Evolutionary conservation across 2,888 invertebrate species (phyloP).

Genomic region (Calameuta filiformis): DNA sequence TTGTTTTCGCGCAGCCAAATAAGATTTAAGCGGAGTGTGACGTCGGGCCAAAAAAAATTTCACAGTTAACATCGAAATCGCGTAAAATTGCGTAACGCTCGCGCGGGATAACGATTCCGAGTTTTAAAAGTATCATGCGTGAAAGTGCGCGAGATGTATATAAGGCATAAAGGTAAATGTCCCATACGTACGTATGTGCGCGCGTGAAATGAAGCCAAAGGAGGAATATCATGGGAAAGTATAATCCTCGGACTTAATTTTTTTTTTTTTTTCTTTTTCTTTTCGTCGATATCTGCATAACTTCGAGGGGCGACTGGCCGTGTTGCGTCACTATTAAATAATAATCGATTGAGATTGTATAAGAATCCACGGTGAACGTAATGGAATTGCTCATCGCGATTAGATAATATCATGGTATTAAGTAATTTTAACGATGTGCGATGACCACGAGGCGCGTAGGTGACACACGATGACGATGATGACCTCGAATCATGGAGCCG

Average conservation of each 20-base stretch:
- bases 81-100: constrained; percentile 9
- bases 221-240: no score
- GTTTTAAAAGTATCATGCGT: constrained; percentile 10
- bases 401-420: constrained; percentile 3
- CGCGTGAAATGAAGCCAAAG: no score
- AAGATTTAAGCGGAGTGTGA: no score
- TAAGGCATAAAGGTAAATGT: no score
- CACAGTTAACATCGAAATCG: neutral
- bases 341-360: constrained; percentile 19
- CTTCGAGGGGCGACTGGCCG: no score
- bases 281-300: no score
- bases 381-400: constrained; percentile 10
- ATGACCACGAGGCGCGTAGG: neutral
- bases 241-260: neutral
- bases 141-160: constrained; percentile 7
- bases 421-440: constrained; percentile 2
- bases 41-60: neutral
- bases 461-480: neutral
- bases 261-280: no score
- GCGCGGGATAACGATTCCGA: constrained; percentile 6
- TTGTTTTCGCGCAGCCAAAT: no score
- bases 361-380: constrained; percentile 4
- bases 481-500: neutral
- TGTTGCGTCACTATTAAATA: constrained; percentile 19
- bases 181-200: no score